Conservation (phyloP, 2,888 invertebrate genomes). For the Eupithecia subfuscata region DNA sequence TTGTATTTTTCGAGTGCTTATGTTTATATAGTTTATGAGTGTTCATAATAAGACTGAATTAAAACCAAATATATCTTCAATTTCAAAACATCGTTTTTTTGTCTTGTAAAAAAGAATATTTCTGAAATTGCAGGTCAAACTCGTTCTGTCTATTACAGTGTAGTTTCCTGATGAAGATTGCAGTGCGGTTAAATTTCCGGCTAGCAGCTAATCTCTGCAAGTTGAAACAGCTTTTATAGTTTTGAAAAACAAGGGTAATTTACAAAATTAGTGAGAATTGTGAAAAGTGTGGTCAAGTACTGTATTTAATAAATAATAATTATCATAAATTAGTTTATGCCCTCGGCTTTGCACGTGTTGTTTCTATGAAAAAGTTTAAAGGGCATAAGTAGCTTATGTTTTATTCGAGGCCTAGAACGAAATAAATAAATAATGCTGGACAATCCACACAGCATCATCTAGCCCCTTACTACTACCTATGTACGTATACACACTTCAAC, state of each 20-base stretch:
- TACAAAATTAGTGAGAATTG: background rate
- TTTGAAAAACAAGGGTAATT: background rate
- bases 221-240: background rate
- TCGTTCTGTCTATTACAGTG: background rate
- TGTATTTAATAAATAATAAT: background rate
- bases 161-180: background rate
- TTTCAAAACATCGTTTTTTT: background rate
- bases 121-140: background rate
- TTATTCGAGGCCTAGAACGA: no score
- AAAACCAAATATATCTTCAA: background rate
- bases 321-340: no score
- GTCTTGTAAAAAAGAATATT: background rate
- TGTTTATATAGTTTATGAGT: no score
- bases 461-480: no score
- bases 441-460: no score
- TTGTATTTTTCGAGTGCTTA: background rate
- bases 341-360: no score
- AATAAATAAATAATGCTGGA: no score
- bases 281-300: background rate
- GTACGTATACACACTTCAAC: no score
- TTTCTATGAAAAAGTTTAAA: no score
- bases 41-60: background rate
- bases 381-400: background rate
- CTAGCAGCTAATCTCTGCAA: background rate
- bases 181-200: background rate